A percentile compares a stretch with the other conserved stretches of the same genome.
These are phyloP conservation scores for Rhinolophus ferrumequinum DNA, from an alignment of 2,113 vertebrate genomes.

Conservation along the genomic window DNA sequence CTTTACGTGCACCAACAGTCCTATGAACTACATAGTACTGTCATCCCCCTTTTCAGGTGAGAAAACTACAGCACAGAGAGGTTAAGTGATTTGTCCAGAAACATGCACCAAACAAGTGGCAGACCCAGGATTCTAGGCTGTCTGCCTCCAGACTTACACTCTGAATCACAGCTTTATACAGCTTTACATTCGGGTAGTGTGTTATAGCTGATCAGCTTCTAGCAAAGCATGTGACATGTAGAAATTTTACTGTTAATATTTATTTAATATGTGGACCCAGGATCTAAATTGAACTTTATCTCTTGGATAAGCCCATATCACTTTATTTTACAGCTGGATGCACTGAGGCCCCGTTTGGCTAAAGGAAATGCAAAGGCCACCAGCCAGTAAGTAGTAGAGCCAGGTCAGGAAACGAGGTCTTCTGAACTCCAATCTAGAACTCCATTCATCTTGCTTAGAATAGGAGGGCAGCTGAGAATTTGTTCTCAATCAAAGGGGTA, in stretches of 20 bases:
- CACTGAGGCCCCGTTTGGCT: background rate
- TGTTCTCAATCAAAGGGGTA: background rate
- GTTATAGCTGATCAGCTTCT: background rate
- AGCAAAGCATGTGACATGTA: background rate
- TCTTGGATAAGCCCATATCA: background rate
- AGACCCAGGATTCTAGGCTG: background rate
- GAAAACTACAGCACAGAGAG: background rate
- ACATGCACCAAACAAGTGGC: background rate
- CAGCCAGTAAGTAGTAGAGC: background rate
- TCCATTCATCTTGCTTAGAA: background rate
- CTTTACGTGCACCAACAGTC: background rate
- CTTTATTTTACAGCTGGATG: background rate
- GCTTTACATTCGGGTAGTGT: background rate
- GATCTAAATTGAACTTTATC: background rate
- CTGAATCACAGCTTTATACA: background rate
- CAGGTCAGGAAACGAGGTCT: background rate
- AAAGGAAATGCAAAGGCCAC: background rate
- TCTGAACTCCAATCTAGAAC: background rate
- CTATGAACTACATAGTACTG: background rate
- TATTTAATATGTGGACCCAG: background rate
- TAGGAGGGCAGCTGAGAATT: background rate
- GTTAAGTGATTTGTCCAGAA: background rate
- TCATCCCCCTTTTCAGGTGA: background rate
- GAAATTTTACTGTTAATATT: background rate
- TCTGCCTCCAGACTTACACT: background rate